Conservation (phyloP, 2,113 vertebrate species). For the Lophotis ruficrista region DNA sequence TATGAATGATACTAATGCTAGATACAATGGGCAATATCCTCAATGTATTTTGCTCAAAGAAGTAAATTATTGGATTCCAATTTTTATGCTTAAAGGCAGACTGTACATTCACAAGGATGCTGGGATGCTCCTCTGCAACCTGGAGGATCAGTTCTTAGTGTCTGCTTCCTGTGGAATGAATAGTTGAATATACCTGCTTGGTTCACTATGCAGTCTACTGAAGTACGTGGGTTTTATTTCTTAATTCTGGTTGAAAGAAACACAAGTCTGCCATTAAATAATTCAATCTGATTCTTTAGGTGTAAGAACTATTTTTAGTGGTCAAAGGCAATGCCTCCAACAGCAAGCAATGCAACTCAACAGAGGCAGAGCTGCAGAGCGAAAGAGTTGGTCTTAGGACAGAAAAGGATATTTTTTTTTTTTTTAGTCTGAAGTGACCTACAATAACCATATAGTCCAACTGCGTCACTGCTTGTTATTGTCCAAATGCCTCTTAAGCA, state of each 20-base stretch:
- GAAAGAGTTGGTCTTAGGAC: not conserved
- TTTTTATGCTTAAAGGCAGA: not conserved
- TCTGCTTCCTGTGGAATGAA: not conserved
- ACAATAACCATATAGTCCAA: not conserved
- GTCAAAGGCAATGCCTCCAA: not conserved
- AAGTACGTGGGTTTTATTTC: not conserved
- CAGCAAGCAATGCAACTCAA: not conserved
- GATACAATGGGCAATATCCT: not conserved
- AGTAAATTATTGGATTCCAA: not conserved
- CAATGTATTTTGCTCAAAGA: not conserved
- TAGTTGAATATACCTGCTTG: not conserved
- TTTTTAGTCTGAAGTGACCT: not conserved
- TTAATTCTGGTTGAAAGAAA: not conserved
- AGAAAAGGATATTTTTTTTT: not conserved
- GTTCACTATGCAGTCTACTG: not conserved
- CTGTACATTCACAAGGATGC: not conserved
- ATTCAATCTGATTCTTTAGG: not conserved
- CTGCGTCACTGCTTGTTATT: not conserved
- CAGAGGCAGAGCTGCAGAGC: not conserved
- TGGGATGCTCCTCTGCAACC: not conserved
- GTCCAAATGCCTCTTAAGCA: no score
- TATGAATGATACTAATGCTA: not conserved
- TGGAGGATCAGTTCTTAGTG: not conserved
- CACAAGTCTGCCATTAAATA: not conserved
- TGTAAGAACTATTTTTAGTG: not conserved